A percentile compares a stretch with the other conserved stretches of the same genome.
These are phyloP conservation scores for Rotaria socialis DNA, from an alignment of 2,888 invertebrate genomes.

Conservation along the genomic window DNA sequence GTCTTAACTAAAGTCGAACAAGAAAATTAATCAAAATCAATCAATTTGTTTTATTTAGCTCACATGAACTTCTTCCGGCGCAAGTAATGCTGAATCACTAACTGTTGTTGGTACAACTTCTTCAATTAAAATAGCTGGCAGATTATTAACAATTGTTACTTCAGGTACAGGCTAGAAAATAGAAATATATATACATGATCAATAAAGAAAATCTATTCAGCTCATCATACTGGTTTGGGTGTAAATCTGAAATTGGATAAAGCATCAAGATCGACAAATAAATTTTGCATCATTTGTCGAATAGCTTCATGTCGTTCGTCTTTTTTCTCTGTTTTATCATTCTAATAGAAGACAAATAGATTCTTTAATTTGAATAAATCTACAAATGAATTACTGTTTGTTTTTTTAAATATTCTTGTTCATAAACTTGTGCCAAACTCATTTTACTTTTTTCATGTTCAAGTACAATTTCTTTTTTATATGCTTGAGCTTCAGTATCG, in stretches of 20 bases:
- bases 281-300: slow-evolving; percentile 68
- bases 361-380: not conserved
- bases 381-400: slow-evolving; percentile 59
- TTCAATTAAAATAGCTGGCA: slow-evolving; percentile 84
- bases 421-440: slow-evolving; percentile 87
- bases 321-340: slow-evolving; percentile 61
- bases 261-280: slow-evolving; percentile 83
- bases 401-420: slow-evolving; percentile 64
- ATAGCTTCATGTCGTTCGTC: slow-evolving; percentile 72
- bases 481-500: slow-evolving; percentile 74
- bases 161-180: slow-evolving; percentile 71
- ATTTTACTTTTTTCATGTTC: slow-evolving; percentile 90
- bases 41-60: not conserved
- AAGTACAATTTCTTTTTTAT: slow-evolving; percentile 78
- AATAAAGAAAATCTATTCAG: not conserved
- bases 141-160: slow-evolving; percentile 80
- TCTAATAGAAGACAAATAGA: slow-evolving; percentile 36
- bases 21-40: too few relatives aligned
- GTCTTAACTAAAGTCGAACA: slow-evolving; percentile 53
- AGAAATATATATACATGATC: not conserved
- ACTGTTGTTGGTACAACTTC: slow-evolving; percentile 87
- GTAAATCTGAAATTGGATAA: slow-evolving; percentile 89
- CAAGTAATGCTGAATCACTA: slow-evolving; percentile 76
- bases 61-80: slow-evolving; percentile 80
- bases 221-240: slow-evolving; percentile 68